A percentile compares a stretch with the other conserved stretches of the same genome.
phyloP scores from a whole-genome alignment of 2,797 vertebrate species.

The Arrhamphus sclerolepis region DNA sequence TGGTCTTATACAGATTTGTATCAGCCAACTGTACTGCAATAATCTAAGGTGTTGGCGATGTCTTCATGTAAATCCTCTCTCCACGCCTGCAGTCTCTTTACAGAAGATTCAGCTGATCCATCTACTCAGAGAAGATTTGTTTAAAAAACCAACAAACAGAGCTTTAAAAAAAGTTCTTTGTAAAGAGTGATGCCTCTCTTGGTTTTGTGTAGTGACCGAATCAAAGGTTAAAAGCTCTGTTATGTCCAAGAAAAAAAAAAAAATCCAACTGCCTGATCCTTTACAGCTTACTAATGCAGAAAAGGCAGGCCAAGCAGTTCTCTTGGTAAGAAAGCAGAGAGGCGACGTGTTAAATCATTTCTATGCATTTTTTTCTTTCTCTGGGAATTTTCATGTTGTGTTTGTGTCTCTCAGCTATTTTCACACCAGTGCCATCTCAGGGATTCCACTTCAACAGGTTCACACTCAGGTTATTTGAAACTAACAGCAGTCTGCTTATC shows the following conservation, averaged over 20 bases:
- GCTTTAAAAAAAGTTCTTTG: background rate
- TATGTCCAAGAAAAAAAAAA: background rate
- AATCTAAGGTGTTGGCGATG: too few relatives aligned
- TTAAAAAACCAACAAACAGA: too few relatives aligned
- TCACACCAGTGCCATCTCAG: slow-evolving; percentile 12
- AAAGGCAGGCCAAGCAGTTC: too few relatives aligned
- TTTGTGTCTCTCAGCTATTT: slow-evolving; percentile 7
- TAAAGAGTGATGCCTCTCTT: background rate
- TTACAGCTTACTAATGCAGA: background rate
- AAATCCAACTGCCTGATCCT: background rate
- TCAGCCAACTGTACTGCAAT: too few relatives aligned
- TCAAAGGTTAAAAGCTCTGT: background rate
- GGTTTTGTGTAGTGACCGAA: background rate
- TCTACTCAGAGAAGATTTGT: too few relatives aligned
- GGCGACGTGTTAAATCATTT: background rate
- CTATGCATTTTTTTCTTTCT: slow-evolving; percentile 1
- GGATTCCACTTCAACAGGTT: slow-evolving; percentile 19
- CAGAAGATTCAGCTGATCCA: too few relatives aligned
- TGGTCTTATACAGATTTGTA: too few relatives aligned
- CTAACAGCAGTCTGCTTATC: slow-evolving; percentile 24
- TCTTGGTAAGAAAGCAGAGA: background rate
- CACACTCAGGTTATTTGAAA: slow-evolving; percentile 22
- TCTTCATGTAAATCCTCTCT: too few relatives aligned
- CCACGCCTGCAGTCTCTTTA: too few relatives aligned
- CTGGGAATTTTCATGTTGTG: background rate